Evolutionary conservation across 2,888 invertebrate genomes (phyloP).

Genomic region (Ophion ventricosus): DNA sequence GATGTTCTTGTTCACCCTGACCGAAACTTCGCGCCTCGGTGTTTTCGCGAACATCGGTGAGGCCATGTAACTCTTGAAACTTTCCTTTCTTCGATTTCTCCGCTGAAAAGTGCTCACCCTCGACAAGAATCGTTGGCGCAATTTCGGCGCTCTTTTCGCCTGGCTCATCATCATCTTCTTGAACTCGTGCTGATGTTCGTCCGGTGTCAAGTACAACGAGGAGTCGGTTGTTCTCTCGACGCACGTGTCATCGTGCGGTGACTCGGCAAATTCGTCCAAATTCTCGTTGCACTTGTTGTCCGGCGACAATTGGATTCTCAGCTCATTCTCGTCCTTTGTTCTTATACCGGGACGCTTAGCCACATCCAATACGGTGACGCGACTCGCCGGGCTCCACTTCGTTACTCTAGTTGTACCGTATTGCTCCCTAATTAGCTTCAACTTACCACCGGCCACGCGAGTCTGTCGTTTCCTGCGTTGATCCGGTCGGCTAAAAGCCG

Average conservation of each 20-base stretch:
- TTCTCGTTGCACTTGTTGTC: background rate
- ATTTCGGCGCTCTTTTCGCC: slow-evolving; percentile 70
- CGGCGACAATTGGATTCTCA: background rate
- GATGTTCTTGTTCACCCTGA: slow-evolving; percentile 48
- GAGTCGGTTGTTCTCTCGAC: background rate
- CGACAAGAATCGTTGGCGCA: slow-evolving; percentile 55
- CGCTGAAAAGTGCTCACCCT: slow-evolving; percentile 65
- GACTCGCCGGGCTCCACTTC: slow-evolving; percentile 58
- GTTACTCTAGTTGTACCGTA: slow-evolving; percentile 63
- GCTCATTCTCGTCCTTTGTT: slow-evolving; percentile 2
- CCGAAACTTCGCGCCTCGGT: slow-evolving; percentile 55
- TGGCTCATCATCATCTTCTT: slow-evolving; percentile 67
- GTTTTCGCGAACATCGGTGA: slow-evolving; percentile 63
- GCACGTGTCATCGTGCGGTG: background rate
- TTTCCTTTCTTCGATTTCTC: slow-evolving; percentile 34
- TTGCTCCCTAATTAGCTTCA: slow-evolving; percentile 69
- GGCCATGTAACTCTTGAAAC: slow-evolving; percentile 7
- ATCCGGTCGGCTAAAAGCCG: slow-evolving; percentile 95
- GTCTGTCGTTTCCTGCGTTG: slow-evolving; percentile 92
- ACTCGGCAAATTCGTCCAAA: background rate
- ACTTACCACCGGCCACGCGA: slow-evolving; percentile 92
- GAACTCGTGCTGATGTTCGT: slow-evolving; percentile 68
- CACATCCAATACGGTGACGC: slow-evolving; percentile 56
- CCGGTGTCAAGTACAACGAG: slow-evolving; percentile 67
- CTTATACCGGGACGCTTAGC: slow-evolving; percentile 7